Percentiles rank a stretch among this genome's conserved stretches.
These are phyloP conservation scores for Zaprionus capensis DNA, from an alignment of 1,140 invertebrate species.

Conservation along the genomic window DNA sequence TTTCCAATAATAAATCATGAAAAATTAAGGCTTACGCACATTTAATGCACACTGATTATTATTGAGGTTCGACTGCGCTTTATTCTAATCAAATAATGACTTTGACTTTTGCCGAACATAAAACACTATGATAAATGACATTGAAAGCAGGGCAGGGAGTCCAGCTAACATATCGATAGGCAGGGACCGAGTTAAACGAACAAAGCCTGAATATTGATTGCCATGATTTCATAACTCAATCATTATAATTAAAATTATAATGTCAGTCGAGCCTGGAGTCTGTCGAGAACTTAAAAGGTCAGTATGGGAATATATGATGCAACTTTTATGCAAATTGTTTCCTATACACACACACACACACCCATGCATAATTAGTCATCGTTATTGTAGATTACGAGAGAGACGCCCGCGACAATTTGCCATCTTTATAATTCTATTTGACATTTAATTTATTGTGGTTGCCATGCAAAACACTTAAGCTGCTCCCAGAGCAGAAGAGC, in stretches of 20 bases:
- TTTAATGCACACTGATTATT: conserved; percentile 15
- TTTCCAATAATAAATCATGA: conserved; percentile 43
- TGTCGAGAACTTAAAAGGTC: neutral
- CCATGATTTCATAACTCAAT: neutral
- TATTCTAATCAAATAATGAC: conserved; percentile 26
- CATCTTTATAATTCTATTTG: conserved; percentile 66
- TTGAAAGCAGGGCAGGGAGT: neutral
- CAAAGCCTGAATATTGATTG: neutral
- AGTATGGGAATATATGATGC: neutral
- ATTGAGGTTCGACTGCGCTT: neutral
- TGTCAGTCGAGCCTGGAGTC: neutral
- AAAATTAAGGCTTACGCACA: conserved; percentile 9
- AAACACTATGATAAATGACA: conserved; percentile 23
- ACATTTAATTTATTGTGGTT: conserved; percentile 61
- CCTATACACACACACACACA: neutral
- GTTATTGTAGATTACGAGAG: conserved; percentile 3
- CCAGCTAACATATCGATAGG: neutral
- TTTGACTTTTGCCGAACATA: conserved; percentile 9
- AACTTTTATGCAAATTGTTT: conserved; percentile 20
- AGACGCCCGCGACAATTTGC: conserved; percentile 54
- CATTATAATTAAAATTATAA: neutral
- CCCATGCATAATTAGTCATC: conserved; percentile 44
- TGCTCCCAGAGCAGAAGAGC: neutral
- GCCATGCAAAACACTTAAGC: conserved; percentile 35
- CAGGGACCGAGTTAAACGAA: neutral